Percentiles rank a stretch among this genome's conserved stretches.
Conservation (phyloP, 2,888 invertebrate species). For the Sphecodes monilicornis region DNA sequence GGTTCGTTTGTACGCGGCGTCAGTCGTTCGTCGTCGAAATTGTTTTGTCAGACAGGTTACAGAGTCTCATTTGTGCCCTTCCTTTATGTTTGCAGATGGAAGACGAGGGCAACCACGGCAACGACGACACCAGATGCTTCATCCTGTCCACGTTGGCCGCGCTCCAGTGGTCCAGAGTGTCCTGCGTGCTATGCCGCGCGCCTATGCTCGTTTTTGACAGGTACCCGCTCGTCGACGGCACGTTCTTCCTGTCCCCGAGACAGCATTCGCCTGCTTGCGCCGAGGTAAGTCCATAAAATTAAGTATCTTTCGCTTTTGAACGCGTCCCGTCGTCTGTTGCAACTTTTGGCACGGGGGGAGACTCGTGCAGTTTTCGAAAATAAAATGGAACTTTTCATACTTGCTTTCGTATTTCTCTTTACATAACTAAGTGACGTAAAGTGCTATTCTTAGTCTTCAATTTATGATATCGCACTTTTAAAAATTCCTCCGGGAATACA, state of each 20-base stretch:
- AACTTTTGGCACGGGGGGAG: background rate
- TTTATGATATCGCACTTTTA: too few species aligned
- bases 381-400: background rate
- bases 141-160: constrained; percentile 97
- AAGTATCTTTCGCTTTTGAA: background rate
- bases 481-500: background rate
- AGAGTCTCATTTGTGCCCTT: constrained; percentile 10
- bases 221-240: constrained; percentile 98
- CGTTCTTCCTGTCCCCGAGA: constrained; percentile 98
- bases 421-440: background rate
- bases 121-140: constrained; percentile 98
- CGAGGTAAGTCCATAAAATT: constrained; percentile 87
- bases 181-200: constrained; percentile 95
- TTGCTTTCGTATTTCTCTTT: too few species aligned
- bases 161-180: constrained; percentile 93
- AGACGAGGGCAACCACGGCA: constrained; percentile 99
- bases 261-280: constrained; percentile 95
- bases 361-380: background rate
- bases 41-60: background rate
- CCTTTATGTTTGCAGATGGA: constrained; percentile 92
- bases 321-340: background rate
- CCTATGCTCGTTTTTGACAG: constrained; percentile 97
- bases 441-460: background rate
- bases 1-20: background rate
- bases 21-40: background rate